phyloP scores from a whole-genome alignment of 2,888 invertebrate species.

The Zeuzera pyrina region DNA sequence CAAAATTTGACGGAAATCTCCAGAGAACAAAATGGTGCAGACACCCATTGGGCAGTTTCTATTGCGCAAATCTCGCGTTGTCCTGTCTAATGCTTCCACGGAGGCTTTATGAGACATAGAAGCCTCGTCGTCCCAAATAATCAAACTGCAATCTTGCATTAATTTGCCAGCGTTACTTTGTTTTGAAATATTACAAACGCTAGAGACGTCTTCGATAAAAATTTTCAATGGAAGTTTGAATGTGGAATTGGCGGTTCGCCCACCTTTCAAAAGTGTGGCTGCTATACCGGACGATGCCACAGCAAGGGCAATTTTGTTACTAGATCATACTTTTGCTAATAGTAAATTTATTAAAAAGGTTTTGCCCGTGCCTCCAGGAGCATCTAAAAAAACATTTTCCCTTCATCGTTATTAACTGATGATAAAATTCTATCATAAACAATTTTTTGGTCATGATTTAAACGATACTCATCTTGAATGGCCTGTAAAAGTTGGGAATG shows the following conservation, averaged over 20 bases:
- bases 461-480: slow-evolving; percentile 1
- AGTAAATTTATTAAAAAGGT: slow-evolving; percentile 12
- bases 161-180: background rate
- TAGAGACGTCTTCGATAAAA: background rate
- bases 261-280: slow-evolving; percentile 34
- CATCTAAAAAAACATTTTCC: slow-evolving; percentile 25
- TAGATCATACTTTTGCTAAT: slow-evolving; percentile 19
- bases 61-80: slow-evolving; percentile 15
- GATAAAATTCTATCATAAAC: slow-evolving; percentile 2
- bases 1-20: slow-evolving; percentile 11
- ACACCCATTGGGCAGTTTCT: background rate
- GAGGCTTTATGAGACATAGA: slow-evolving; percentile 9
- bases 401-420: slow-evolving; percentile 5
- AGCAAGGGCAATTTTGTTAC: slow-evolving; percentile 27
- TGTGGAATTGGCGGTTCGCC: slow-evolving; percentile 30
- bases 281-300: slow-evolving; percentile 22
- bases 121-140: background rate
- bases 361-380: slow-evolving; percentile 15
- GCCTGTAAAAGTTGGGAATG: background rate
- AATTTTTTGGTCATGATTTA: slow-evolving; percentile 3
- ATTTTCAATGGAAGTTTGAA: slow-evolving; percentile 24
- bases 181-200: background rate
- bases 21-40: background rate
- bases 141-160: background rate
- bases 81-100: slow-evolving; percentile 18